A percentile compares a stretch with the other conserved stretches of the same genome.
These are phyloP conservation scores for Xenopus petersii DNA, from an alignment of 2,797 vertebrate species.

Conservation along the genomic window DNA sequence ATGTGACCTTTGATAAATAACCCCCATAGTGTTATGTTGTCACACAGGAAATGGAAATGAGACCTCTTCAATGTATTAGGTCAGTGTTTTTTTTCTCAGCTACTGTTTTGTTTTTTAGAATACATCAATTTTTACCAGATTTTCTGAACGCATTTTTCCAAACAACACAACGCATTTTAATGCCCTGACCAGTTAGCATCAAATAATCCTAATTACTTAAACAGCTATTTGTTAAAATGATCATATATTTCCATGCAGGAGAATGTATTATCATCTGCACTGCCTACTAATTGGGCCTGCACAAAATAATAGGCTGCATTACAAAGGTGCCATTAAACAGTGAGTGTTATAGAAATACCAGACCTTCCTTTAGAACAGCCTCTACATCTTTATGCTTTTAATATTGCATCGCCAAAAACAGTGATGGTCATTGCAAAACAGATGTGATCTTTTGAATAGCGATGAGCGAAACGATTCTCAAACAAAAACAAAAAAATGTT, in stretches of 20 bases:
- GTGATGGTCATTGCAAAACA: too few species aligned
- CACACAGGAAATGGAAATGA: constrained; percentile 2
- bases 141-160: constrained; percentile 6
- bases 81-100: not conserved
- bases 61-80: not conserved
- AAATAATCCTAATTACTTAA: constrained; percentile 32
- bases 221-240: constrained; percentile 26
- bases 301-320: constrained; percentile 5
- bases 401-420: not conserved
- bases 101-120: not conserved
- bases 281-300: constrained; percentile 16
- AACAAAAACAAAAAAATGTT: too few species aligned
- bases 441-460: too few species aligned
- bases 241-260: constrained; percentile 25
- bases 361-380: not conserved
- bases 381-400: not conserved
- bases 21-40: not conserved
- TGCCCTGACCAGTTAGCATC: constrained; percentile 10
- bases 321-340: constrained; percentile 3
- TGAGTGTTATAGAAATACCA: constrained; percentile 24
- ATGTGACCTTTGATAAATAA: too few species aligned
- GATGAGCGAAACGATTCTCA: too few species aligned
- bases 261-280: constrained; percentile 18
- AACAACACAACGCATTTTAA: constrained; percentile 10
- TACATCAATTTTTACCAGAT: constrained; percentile 25